Conservation (phyloP, 2,113 vertebrate species). For the Cavia aperea region DNA sequence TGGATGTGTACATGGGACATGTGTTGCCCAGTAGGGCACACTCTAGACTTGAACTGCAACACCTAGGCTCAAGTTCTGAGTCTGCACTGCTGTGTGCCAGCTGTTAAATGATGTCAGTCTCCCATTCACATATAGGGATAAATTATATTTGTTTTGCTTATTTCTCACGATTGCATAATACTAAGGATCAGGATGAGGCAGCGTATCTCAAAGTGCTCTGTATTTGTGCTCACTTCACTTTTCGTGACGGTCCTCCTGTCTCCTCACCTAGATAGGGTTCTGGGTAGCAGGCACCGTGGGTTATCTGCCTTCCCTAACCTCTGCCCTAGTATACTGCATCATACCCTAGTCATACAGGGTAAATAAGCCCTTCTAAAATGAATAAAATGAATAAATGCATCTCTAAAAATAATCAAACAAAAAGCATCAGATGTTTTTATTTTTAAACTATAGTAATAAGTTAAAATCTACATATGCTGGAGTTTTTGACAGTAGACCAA, state of each 20-base stretch:
- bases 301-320: neutral
- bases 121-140: neutral
- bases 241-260: neutral
- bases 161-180: neutral
- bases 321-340: neutral
- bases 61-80: neutral
- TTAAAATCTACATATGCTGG: neutral
- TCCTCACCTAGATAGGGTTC: neutral
- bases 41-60: neutral
- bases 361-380: neutral
- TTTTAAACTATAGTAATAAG: neutral
- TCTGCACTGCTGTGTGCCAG: neutral
- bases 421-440: neutral
- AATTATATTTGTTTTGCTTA: neutral
- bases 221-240: neutral
- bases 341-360: neutral
- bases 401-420: neutral
- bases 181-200: neutral
- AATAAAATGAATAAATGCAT: neutral
- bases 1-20: neutral
- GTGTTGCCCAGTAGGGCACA: neutral
- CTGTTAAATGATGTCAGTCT: neutral
- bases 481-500: neutral
- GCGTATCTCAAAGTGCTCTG: neutral
- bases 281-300: neutral